phyloP scores from a whole-genome alignment of 2,888 invertebrate genomes.

The Dynastes hyllus region DNA sequence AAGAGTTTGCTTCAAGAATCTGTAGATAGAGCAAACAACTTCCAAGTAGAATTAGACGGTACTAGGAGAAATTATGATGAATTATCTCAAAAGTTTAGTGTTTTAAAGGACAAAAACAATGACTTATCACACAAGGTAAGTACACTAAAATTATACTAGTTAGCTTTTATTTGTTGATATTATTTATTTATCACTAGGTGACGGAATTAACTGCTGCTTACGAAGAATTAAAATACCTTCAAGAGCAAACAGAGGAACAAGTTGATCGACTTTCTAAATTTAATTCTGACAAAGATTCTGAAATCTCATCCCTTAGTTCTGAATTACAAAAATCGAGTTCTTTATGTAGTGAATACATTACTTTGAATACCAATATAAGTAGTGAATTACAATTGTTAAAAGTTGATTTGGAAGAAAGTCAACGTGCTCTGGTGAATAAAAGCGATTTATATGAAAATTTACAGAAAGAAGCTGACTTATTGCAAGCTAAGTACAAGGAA shows the following conservation, averaged over 20 bases:
- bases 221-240: neutral
- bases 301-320: slow-evolving; percentile 11
- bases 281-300: slow-evolving; percentile 28
- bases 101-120: slow-evolving; percentile 48
- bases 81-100: slow-evolving; percentile 44
- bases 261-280: neutral
- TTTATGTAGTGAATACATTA: slow-evolving; percentile 16
- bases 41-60: slow-evolving; percentile 48
- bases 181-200: slow-evolving; percentile 21
- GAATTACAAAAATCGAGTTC: slow-evolving; percentile 12
- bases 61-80: slow-evolving; percentile 45
- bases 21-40: slow-evolving; percentile 46
- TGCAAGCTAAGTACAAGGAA: slow-evolving; percentile 49
- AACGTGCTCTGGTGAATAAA: slow-evolving; percentile 23
- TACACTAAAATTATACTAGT: neutral
- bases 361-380: slow-evolving; percentile 14
- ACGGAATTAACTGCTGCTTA: slow-evolving; percentile 17
- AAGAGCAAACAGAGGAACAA: slow-evolving; percentile 22
- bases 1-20: slow-evolving; percentile 54
- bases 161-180: neutral
- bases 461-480: slow-evolving; percentile 33
- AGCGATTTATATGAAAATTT: slow-evolving; percentile 41
- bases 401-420: slow-evolving; percentile 9
- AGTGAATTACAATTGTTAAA: slow-evolving; percentile 25
- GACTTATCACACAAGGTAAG: slow-evolving; percentile 51